A percentile compares a stretch with the other conserved stretches of the same genome.
Conservation (phyloP, 37 sponge, comb jelly and placozoan genomes). For the Chondrosia reniformis region DNA sequence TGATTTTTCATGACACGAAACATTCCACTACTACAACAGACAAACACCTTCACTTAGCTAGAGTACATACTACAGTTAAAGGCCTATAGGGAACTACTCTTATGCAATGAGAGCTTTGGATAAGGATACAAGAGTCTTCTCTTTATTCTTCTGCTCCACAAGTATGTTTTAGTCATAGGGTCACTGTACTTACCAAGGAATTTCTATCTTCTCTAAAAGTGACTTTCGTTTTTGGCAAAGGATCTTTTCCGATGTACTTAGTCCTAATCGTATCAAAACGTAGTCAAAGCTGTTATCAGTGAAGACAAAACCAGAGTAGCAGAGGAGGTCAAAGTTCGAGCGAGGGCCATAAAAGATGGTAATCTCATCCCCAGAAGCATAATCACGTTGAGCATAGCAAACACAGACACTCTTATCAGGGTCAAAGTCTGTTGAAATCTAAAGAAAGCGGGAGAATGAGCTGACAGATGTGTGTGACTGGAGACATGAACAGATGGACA, state of each 20-base stretch:
- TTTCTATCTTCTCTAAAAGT: no score
- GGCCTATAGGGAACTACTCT: no score
- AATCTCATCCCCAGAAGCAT: slow-evolving; percentile 47
- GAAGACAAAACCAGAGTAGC: slow-evolving; percentile 69
- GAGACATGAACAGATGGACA: neutral
- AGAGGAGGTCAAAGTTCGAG: slow-evolving; percentile 56
- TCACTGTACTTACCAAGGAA: no score
- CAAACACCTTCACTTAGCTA: no score
- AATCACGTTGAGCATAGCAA: slow-evolving; percentile 35
- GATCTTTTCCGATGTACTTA: no score
- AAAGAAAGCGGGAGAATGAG: neutral
- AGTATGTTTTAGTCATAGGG: no score
- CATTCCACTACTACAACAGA: neutral
- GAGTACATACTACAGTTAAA: no score
- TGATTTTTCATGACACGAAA: slow-evolving; percentile 13
- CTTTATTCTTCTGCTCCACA: no score
- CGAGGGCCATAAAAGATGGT: slow-evolving; percentile 72
- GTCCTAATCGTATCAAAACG: slow-evolving; percentile 56
- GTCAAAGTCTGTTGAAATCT: slow-evolving; percentile 64
- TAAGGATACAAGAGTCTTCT: no score
- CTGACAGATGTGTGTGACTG: no score
- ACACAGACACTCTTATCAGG: slow-evolving; percentile 18
- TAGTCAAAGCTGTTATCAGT: slow-evolving; percentile 40
- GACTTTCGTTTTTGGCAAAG: no score
- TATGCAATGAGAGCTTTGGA: no score